A percentile compares a stretch with the other conserved stretches of the same genome.
phyloP scores from a whole-genome alignment of 2,113 vertebrate genomes.

The Gallinago paraguaiae region DNA sequence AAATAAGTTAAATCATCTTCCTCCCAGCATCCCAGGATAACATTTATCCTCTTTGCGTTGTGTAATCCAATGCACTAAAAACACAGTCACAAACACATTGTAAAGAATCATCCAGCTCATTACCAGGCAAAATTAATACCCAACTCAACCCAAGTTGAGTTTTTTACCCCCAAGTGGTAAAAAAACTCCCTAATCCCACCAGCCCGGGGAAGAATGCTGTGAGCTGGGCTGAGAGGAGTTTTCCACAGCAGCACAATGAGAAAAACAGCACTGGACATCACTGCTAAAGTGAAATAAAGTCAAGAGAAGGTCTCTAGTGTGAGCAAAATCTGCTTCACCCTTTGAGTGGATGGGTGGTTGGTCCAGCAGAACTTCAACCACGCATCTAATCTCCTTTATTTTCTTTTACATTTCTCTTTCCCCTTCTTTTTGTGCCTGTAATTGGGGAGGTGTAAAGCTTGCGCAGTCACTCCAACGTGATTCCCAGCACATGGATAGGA shows the following conservation, averaged over 20 bases:
- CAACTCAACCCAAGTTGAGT: too few species aligned
- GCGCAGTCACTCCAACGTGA: neutral
- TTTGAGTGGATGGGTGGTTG: neutral
- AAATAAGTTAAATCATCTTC: neutral
- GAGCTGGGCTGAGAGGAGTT: neutral
- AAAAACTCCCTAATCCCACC: neutral
- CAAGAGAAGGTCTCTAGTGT: neutral
- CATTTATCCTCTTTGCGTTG: constrained; percentile 4
- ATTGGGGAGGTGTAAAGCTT: neutral
- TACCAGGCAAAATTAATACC: neutral
- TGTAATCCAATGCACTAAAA: neutral
- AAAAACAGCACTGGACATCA: neutral
- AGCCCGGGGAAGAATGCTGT: neutral
- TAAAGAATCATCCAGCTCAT: neutral
- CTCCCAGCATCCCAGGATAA: constrained; percentile 10
- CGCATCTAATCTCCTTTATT: neutral
- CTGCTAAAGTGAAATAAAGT: neutral
- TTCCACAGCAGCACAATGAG: neutral
- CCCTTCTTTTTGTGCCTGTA: neutral
- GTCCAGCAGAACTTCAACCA: neutral
- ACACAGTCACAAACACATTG: neutral
- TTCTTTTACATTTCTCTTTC: neutral
- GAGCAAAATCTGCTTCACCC: neutral
- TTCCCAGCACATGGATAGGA: neutral
- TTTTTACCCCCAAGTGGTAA: neutral